Conservation (phyloP, 2,797 vertebrate genomes). For the Dendrocincla fuliginosa region DNA sequence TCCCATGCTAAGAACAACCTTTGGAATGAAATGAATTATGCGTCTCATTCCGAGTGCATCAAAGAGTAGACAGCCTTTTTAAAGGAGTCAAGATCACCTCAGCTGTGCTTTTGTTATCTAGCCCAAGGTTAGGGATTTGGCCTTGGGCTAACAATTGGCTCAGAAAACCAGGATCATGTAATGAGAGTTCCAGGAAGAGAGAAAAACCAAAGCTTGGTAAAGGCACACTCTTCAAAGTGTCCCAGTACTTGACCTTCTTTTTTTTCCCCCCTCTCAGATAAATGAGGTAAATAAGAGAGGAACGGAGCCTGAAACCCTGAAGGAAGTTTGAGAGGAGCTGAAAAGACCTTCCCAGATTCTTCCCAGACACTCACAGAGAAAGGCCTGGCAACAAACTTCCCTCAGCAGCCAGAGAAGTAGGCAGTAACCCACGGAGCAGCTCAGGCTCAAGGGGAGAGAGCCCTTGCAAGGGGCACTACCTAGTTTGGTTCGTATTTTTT, state of each 20-base stretch:
- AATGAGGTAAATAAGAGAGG: neutral
- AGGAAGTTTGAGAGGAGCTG: neutral
- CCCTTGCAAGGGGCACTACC: neutral
- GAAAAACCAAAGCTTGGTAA: conserved; percentile 28
- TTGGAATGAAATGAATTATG: conserved; percentile 41
- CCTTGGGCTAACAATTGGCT: conserved; percentile 62
- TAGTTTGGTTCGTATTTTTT: neutral
- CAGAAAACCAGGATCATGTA: conserved; percentile 44
- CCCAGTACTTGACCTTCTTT: neutral
- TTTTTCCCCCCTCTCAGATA: fast-evolving
- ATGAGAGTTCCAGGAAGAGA: conserved; percentile 45
- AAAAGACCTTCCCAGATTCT: neutral
- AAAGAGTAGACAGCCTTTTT: conserved; percentile 58
- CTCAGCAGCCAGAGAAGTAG: neutral
- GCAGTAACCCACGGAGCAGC: neutral
- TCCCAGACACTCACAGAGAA: neutral
- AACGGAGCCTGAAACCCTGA: neutral
- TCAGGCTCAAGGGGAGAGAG: neutral
- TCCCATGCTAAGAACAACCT: conserved; percentile 41
- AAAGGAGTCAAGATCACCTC: conserved; percentile 59
- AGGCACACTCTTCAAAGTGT: conserved; percentile 40
- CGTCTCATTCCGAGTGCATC: conserved; percentile 16
- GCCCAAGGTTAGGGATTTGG: conserved; percentile 59
- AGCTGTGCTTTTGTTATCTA: conserved; percentile 64
- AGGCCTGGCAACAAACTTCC: neutral